Conservation (phyloP, 1,140 invertebrate genomes). For the Phenacoccus solenopsis region DNA sequence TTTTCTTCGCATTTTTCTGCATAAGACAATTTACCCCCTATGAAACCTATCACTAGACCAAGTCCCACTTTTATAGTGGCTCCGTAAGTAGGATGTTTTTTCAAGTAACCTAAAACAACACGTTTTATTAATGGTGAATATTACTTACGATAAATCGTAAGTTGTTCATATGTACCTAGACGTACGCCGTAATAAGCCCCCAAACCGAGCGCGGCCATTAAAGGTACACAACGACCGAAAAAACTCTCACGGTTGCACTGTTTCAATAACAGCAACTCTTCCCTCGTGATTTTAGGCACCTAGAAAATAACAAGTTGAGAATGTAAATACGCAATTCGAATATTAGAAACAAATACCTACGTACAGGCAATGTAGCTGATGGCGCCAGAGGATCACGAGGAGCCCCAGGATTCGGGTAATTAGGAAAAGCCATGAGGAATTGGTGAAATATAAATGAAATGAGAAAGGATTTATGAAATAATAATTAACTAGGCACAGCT, state of each 20-base stretch:
- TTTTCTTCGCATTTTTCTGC: conserved; percentile 57
- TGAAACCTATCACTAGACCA: conserved; percentile 53
- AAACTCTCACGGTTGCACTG: conserved; percentile 62
- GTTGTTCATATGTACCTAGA: conserved; percentile 35
- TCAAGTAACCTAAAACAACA: conserved; percentile 36
- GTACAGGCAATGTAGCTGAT: too few species aligned
- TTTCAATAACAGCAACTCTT: conserved; percentile 48
- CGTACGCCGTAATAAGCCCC: conserved; percentile 47
- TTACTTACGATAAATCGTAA: conserved; percentile 1
- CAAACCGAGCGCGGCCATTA: conserved; percentile 44
- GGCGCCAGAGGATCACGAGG: too few species aligned
- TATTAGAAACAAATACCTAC: too few species aligned
- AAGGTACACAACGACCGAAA: conserved; percentile 49
- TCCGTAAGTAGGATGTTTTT: conserved; percentile 45
- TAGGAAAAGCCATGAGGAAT: too few species aligned
- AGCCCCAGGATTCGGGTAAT: too few species aligned
- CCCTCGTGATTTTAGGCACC: conserved; percentile 38
- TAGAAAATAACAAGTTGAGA: too few species aligned
- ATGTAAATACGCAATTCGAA: too few species aligned
- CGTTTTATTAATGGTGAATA: conserved; percentile 4
- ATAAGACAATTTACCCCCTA: conserved; percentile 62
- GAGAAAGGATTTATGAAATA: too few species aligned
- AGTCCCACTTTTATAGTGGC: conserved; percentile 48
- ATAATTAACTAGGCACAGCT: too few species aligned
- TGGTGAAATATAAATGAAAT: too few species aligned